Percentiles rank a stretch among this genome's conserved stretches.
phyloP scores from a whole-genome alignment of 2,888 invertebrate genomes.

The Meta bourneti region DNA sequence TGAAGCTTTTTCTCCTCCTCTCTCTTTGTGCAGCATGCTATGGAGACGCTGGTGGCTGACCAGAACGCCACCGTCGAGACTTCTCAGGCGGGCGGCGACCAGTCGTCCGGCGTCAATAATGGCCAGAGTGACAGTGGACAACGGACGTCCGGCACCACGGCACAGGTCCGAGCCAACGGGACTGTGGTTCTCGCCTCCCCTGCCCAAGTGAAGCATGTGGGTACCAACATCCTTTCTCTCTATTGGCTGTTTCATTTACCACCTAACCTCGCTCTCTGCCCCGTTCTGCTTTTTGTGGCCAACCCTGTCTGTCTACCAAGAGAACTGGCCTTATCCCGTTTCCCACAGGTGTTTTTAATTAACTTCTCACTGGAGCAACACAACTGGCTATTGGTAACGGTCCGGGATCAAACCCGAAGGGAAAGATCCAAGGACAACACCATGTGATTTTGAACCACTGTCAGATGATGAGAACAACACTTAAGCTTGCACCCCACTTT shows the following conservation, averaged over 20 bases:
- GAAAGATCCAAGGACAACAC: too few relatives aligned
- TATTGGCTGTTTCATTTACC: too few relatives aligned
- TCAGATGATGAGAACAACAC: too few relatives aligned
- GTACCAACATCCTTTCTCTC: constrained; percentile 49
- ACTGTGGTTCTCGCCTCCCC: constrained; percentile 74
- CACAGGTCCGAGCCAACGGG: constrained; percentile 72
- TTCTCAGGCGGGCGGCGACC: constrained; percentile 62
- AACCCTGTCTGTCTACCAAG: background rate
- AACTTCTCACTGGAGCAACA: too few relatives aligned
- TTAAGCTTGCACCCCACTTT: too few relatives aligned
- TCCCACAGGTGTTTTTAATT: too few relatives aligned
- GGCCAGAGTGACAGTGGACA: constrained; percentile 43
- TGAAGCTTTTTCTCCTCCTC: constrained; percentile 52
- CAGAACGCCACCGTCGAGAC: constrained; percentile 75
- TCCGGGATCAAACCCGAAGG: too few relatives aligned
- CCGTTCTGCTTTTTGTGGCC: background rate
- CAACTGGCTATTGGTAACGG: too few relatives aligned
- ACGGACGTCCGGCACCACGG: constrained; percentile 49
- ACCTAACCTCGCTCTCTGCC: background rate
- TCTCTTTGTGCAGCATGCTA: constrained; percentile 80
- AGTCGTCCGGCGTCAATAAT: constrained; percentile 21
- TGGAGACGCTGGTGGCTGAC: constrained; percentile 96
- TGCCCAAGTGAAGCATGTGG: constrained; percentile 75
- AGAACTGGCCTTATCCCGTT: too few relatives aligned
- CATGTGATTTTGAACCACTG: too few relatives aligned